Percentiles rank a stretch among this genome's conserved stretches.
Evolutionary conservation across 2,888 invertebrate genomes (phyloP).

Genomic region (Cataglyphis albicans): DNA sequence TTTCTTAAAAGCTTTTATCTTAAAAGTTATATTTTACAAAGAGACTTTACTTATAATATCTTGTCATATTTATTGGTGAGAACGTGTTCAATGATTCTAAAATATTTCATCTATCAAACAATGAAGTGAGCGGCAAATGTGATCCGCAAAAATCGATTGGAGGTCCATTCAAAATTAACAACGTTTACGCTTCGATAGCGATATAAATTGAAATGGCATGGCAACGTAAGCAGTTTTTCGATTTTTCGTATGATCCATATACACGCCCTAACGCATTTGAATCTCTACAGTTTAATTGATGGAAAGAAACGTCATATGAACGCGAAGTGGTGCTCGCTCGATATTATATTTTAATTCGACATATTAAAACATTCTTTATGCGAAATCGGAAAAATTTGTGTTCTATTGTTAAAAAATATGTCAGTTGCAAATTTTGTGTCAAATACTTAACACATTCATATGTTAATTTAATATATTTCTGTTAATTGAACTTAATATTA

Average conservation of each 20-base stretch:
- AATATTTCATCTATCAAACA: neutral
- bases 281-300: neutral
- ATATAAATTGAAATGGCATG: constrained; percentile 32
- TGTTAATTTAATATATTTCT: no score
- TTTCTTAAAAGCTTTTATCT: neutral
- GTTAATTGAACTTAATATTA: no score
- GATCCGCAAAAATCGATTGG: neutral
- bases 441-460: no score
- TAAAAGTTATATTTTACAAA: neutral
- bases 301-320: neutral
- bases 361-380: neutral
- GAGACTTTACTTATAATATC: neutral
- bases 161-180: constrained; percentile 17
- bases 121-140: neutral
- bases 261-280: constrained; percentile 1
- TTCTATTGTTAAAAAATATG: no score
- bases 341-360: constrained; percentile 21
- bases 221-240: constrained; percentile 2
- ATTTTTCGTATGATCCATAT: neutral
- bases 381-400: neutral
- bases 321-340: neutral
- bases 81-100: neutral
- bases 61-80: neutral
- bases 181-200: constrained; percentile 25
- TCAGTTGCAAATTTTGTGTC: no score